Percentiles rank a stretch among this genome's conserved stretches.
These are phyloP conservation scores for Hoplodrina ambigua DNA, from an alignment of 2,888 invertebrate genomes.

Conservation along the genomic window DNA sequence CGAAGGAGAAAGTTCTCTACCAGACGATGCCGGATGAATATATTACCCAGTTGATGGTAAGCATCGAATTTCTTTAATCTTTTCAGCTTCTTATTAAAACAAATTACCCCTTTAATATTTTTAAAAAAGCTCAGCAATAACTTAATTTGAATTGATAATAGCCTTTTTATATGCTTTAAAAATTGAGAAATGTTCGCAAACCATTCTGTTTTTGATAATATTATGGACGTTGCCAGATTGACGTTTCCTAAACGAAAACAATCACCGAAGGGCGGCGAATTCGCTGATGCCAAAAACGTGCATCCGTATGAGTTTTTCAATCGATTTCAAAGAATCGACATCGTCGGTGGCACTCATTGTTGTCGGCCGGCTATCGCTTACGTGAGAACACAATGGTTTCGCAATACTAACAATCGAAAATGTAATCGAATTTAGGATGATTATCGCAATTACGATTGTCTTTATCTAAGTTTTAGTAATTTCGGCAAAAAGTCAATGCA, in stretches of 20 bases:
- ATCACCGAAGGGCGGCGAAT: slow-evolving; percentile 83
- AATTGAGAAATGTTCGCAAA: slow-evolving; percentile 33
- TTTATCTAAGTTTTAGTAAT: slow-evolving; percentile 65
- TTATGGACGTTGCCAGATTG: slow-evolving; percentile 67
- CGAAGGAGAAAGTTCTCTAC: slow-evolving; percentile 76
- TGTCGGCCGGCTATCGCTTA: slow-evolving; percentile 85
- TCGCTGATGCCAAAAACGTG: slow-evolving; percentile 89
- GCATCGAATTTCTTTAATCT: slow-evolving; percentile 54
- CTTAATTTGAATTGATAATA: too few species aligned
- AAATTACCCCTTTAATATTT: background rate
- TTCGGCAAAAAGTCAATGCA: slow-evolving; percentile 40
- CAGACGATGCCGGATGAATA: slow-evolving; percentile 73
- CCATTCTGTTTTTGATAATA: slow-evolving; percentile 52
- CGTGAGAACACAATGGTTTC: slow-evolving; percentile 89
- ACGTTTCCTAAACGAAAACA: slow-evolving; percentile 76
- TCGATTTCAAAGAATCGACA: slow-evolving; percentile 87
- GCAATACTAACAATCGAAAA: slow-evolving; percentile 78
- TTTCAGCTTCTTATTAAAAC: background rate
- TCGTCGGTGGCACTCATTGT: slow-evolving; percentile 89
- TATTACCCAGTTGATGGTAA: slow-evolving; percentile 79
- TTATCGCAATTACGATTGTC: slow-evolving; percentile 66
- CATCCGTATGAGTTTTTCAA: slow-evolving; percentile 89
- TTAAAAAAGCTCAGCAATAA: background rate
- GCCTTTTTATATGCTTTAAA: too few species aligned
- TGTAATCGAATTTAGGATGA: slow-evolving; percentile 77